These are phyloP conservation scores for Eulemur rufifrons DNA, from an alignment of 2,113 vertebrate species.

Conservation along the genomic window DNA sequence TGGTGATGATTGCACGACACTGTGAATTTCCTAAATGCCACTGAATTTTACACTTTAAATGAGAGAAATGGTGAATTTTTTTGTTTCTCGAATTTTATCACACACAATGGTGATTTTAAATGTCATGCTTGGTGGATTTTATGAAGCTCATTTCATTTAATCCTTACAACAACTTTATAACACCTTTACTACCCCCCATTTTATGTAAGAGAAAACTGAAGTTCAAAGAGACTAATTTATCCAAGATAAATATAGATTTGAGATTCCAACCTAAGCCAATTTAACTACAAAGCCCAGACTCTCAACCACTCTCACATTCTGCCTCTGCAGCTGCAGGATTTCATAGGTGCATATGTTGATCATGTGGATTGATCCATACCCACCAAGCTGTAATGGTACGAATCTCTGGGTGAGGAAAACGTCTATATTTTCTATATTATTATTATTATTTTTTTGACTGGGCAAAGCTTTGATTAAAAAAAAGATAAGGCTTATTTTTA, in stretches of 20 bases:
- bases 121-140: neutral
- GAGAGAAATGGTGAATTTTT: neutral
- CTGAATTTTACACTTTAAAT: neutral
- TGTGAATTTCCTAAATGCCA: neutral
- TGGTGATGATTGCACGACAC: neutral
- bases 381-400: neutral
- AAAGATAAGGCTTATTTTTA: neutral
- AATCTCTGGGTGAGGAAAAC: neutral
- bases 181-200: neutral
- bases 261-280: neutral
- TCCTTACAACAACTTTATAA: neutral
- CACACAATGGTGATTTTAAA: neutral
- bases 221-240: neutral
- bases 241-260: neutral
- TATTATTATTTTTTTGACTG: neutral
- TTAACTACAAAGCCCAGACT: neutral
- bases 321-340: neutral
- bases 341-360: neutral
- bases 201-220: neutral
- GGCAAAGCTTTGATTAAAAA: neutral
- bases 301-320: neutral
- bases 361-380: neutral
- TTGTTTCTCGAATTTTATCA: neutral
- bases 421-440: neutral
- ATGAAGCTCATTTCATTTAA: neutral